Conservation (phyloP, 2,797 vertebrate genomes). For the Bradypus variegatus region DNA sequence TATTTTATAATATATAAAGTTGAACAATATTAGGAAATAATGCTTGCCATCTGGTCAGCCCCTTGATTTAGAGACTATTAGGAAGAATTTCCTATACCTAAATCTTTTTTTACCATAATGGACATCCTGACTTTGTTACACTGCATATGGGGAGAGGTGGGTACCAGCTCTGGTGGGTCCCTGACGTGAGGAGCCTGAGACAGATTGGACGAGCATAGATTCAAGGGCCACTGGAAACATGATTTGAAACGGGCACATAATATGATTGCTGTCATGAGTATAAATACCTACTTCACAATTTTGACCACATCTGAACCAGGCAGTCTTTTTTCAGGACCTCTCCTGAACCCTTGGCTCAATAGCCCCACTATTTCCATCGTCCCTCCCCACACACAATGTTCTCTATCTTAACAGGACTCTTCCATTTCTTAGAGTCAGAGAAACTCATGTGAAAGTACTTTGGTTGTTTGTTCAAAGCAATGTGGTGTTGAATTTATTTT, state of each 20-base stretch:
- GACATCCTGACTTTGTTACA: neutral
- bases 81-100: neutral
- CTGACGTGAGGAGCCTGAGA: neutral
- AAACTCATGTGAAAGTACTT: neutral
- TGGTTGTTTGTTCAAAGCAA: neutral
- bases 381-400: neutral
- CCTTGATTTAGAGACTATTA: neutral
- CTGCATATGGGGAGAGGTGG: neutral
- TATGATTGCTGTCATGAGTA: neutral
- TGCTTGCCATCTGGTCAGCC: neutral
- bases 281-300: neutral
- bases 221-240: neutral
- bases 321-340: neutral
- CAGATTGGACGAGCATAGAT: neutral
- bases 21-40: neutral
- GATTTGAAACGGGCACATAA: neutral
- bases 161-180: neutral
- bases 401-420: neutral
- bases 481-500: constrained; percentile 16
- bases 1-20: neutral
- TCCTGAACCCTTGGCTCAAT: neutral
- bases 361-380: neutral
- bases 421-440: neutral
- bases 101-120: neutral
- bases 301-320: neutral